Base-by-base conservation (phyloP, 1,140 invertebrate species). In the Propsilocerus akamusi region DNA sequence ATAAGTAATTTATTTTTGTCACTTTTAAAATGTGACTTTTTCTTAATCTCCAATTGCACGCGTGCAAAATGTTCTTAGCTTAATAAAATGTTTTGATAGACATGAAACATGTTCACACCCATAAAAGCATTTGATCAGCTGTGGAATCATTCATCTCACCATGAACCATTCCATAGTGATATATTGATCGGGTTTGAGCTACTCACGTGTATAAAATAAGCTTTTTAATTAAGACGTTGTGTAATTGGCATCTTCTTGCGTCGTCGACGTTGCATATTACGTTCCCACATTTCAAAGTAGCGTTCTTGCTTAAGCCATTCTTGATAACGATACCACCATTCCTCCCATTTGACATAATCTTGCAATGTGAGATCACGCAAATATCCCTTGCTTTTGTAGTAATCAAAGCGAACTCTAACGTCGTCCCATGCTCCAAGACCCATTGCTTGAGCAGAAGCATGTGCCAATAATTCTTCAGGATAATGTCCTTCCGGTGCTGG, bases 271-370 rank as follows among this genome's bases (percentile, higher is more conserved):
- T 63, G 61, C 51, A 61, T 61, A 50, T 63, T 62, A 25, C 72
- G 70, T 41, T 76, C 74, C 80, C 80, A 84, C 51, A 81, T 77
- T 64, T 85, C 81, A 60, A 83, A 86, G 53, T 81, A 82, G 48
- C 81, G 73, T 64, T 89, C 85, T 25, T 82, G 78, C 59, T 87
- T 85, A 52, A 89, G 65, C 87, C 86, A 91, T 64, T 89, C 85
- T 64, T 88, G 83, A 66, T 91, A 90, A 58, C 86, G 85, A 65
- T 88, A 89, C 85, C 86, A 91, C 87, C 87, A 91, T 65, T 89
- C 83, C 66, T 91, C 87, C 86, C 86, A 91, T 63, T 90, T 89
- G 25, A 88, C 75, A 61, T 89, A 91, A 63, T 91, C 87, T 51
- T 85, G 46, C 1, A 11, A 46, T 46, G 48, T 23, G 54, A 65